A percentile compares a stretch with the other conserved stretches of the same genome.
Evolutionary conservation across 2,113 vertebrate species (phyloP).

Genomic region (Chauna torquata): DNA sequence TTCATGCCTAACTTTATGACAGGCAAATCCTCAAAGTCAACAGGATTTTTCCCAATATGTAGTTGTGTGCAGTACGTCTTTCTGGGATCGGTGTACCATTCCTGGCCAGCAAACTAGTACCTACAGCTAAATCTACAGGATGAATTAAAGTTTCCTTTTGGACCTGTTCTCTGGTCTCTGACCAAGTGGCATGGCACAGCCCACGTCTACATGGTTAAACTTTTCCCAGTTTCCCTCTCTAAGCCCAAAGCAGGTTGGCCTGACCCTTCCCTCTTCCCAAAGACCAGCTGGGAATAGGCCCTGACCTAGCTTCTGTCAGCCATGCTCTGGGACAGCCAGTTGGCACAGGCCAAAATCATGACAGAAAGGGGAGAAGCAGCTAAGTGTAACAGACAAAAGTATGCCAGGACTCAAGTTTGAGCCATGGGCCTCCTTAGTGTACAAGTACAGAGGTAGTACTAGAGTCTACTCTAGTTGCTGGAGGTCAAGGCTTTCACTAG

Average conservation of each 20-base stretch:
- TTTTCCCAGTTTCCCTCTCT: too few species aligned
- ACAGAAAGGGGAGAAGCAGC: not conserved
- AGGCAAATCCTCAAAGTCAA: not conserved
- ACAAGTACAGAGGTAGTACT: not conserved
- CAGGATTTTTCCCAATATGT: not conserved
- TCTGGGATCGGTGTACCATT: not conserved
- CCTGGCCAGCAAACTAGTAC: not conserved
- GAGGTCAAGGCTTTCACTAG: not conserved
- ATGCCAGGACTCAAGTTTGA: not conserved
- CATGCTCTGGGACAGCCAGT: fast-evolving
- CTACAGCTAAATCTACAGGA: not conserved
- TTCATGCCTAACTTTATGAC: not conserved
- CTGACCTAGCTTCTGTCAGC: not conserved
- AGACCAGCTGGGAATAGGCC: not conserved
- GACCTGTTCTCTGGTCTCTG: not conserved
- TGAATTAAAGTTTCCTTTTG: not conserved
- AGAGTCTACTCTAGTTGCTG: not conserved
- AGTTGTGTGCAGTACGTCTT: not conserved
- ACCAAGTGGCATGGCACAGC: not conserved
- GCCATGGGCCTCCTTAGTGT: not conserved
- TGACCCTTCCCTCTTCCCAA: not conserved
- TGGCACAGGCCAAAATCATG: not conserved
- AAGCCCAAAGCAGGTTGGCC: not conserved
- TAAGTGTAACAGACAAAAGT: fast-evolving
- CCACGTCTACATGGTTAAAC: not conserved